Evolutionary conservation across 1,140 invertebrate genomes (phyloP), one percentile per base, ranked within the genome.

Genomic region (Papilio glaucus): DNA sequence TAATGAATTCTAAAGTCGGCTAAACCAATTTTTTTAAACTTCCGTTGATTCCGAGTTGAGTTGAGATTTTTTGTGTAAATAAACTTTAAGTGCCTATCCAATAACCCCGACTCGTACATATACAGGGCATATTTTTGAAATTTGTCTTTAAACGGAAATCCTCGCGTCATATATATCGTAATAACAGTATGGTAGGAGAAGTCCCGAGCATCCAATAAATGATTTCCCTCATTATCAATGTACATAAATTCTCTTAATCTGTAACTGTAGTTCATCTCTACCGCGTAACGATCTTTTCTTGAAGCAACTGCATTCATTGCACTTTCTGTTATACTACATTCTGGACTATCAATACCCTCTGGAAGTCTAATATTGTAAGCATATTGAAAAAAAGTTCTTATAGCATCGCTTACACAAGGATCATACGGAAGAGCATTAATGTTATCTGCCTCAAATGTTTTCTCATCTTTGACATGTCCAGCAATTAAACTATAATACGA

Each of bases 251-350:
- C 73, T 29, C 72, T 72, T 4, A 80, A 41, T 60, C 7, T 53
- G 38, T 85, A 86, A 6, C 57, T 75, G 69, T 81, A 76, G 53
- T 81, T 72, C 62, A 78, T 73, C 26, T 81, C 80, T 18, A 86
- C 72, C 4, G 82, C 63, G 45, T 79, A 86, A 29, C 78, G 71
- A 60, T 85, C 71, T 41, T 72, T 73, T 39, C 73, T 76, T 2
- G 68, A 63, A 7, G 79, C 77, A 9, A 83, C 77, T 5, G 38
- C 76, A 29, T 75, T 45, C 62, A 85, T 74, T 21, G 76, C 38
- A n/a, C 53, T 53, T 12, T 80, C 77, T 21, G 65, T 39, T 42
- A 49, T 45, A 5, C 70, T 62, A 57, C 81, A 83, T 10, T 75
- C 9, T 29, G 61, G 13, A 41, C 71, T 38, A 45, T 67, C 10